Percentiles rank a stretch among this genome's conserved stretches.
Evolutionary conservation across 2,888 invertebrate genomes (phyloP).

Genomic region (Steromphala cineraria): DNA sequence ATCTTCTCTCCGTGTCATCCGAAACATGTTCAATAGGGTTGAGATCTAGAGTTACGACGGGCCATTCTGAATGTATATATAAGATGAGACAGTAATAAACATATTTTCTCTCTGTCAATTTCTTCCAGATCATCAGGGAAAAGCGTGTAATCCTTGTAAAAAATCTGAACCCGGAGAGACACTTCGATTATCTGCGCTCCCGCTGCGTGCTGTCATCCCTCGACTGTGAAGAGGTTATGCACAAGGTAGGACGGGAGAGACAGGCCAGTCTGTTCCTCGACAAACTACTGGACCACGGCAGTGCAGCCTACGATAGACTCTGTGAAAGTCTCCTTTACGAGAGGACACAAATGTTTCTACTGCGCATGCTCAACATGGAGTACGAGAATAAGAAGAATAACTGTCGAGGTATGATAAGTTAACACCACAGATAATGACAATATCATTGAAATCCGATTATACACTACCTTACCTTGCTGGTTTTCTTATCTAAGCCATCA

Average conservation of each 20-base stretch:
- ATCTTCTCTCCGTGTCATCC: too few relatives aligned
- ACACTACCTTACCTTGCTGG: too few relatives aligned
- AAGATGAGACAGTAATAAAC: too few relatives aligned
- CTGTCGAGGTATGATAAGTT: slow-evolving; percentile 5
- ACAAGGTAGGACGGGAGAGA: slow-evolving; percentile 8
- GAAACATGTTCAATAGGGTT: too few relatives aligned
- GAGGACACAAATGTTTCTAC: slow-evolving; percentile 23
- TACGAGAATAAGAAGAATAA: slow-evolving; percentile 25
- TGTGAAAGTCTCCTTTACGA: slow-evolving; percentile 23
- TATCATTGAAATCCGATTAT: too few relatives aligned
- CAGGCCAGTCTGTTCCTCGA: slow-evolving; percentile 33
- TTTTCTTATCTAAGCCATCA: too few relatives aligned
- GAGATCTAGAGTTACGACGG: too few relatives aligned
- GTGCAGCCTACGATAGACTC: slow-evolving; percentile 26
- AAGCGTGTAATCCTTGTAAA: slow-evolving; percentile 5
- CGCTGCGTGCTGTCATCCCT: slow-evolving; percentile 25
- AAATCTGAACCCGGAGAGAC: slow-evolving; percentile 27
- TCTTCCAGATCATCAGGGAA: too few relatives aligned
- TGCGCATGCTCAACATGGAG: slow-evolving; percentile 22
- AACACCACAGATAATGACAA: too few relatives aligned
- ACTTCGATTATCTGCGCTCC: slow-evolving; percentile 33
- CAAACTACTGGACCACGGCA: slow-evolving; percentile 29
- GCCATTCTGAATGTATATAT: too few relatives aligned
- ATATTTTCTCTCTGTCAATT: too few relatives aligned
- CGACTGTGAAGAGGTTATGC: slow-evolving; percentile 33